Evolutionary conservation across 2,113 vertebrate genomes (phyloP), one percentile per base, ranked within the genome.

Genomic region (Ciconia stormi): DNA sequence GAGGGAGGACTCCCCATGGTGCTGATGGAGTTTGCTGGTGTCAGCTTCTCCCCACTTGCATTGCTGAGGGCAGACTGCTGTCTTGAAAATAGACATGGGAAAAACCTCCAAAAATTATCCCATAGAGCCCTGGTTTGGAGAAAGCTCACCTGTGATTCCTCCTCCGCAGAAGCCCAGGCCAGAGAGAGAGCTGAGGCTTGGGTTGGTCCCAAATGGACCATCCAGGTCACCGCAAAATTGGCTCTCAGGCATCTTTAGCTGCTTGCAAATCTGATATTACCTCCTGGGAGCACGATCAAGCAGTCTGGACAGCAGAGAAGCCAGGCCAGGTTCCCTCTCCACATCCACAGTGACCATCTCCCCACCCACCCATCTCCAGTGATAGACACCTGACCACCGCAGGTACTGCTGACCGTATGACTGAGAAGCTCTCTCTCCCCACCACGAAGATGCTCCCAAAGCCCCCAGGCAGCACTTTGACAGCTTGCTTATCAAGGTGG

Each of bases 311-410:
- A 62, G 67, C 36, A 62, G 20, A 47, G 42, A 63, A 74, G 26
- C 12, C 34, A 47, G 38, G 4, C 11, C 18, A 62, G 32, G 23
- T 76, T 58, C 36, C 42, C 10, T 61, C 15, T 61, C 26, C 59
- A 15, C 30, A 40, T 49, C 13, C 67, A 74, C 32, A 44, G 14
- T 29, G 18, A 49, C 21, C 8, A 2, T 36, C 10, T 74, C 22
- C 22, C 13, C 16, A 55, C 12, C 13, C 16, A 55, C 12, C 10
- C 15, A 38, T 3, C 13, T 44, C 19, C 36, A 40, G 32, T 8
- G 29, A 18, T 0, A 69, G 14, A 32, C 13, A 42, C 10, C 29
- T 32, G 25, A 27, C 49, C 34, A 21, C 47, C 0, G 0, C 53
- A 47, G 61, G 55, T 21, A 4, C 34, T 58, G 21, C 49, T 84